Base-by-base conservation (phyloP, 1,140 invertebrate genomes). In the Heterodera schachtii region DNA sequence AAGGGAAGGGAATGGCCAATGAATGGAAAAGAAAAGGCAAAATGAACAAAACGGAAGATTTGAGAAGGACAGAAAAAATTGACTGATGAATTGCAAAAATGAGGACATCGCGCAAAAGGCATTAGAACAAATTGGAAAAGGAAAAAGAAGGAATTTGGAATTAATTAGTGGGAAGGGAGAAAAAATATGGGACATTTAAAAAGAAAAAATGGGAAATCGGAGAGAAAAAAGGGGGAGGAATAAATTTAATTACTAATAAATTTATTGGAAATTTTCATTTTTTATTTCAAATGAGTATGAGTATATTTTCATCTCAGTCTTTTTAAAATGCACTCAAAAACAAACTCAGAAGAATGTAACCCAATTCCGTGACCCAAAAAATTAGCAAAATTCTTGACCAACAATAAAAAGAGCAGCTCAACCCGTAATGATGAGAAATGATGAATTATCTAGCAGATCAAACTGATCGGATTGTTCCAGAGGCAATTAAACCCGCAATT, bases 131-230 rank as follows among this genome's bases (percentile, higher is more conserved):
- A 21, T 21, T 31, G 21, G 4, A 46, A 43, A 46, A 74, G 41
- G n/a, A 2, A 75, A 52, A 43, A 75, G 9, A 47, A 31, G 71
- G 71, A 31, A 73, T 3, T 73, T 6, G 44, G 43, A 73, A 73
- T 46, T 46, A 73, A 2, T 73, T 73, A 31, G 19, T 73, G 49
- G 49, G 31, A 73, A 31, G 19, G 71, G n/a, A 73, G 49, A 9
- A 57, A 74, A 74, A 74, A 21, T 46, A 74, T 31, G 46, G 41
- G 52, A 74, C 57, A 49, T 6, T 74, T 74, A 8, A 21, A 74
- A 73, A 60, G 13, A 16, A 19, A 60, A 60, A 60, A 60, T 60
- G 9, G 57, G 16, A 60, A 52, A 52, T 52, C 49, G 49, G 49
- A 52, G 31, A 60, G 57, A 74, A 46, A 74, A 44, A 6, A 9